Conservation (phyloP, 1,140 invertebrate genomes). For the Carposina sasakii region DNA sequence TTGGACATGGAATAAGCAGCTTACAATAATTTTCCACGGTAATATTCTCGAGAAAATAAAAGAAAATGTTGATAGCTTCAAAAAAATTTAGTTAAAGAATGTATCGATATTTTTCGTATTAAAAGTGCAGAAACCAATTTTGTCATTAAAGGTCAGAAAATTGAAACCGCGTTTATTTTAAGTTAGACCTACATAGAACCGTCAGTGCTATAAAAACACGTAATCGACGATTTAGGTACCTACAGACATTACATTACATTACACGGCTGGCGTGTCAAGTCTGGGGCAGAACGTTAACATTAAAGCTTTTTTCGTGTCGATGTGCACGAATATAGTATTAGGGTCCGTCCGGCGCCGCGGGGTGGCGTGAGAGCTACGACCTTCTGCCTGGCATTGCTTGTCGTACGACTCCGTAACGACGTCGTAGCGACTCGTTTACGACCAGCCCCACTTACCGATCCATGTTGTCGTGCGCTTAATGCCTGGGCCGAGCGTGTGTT, state of each 20-base stretch:
- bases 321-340: slow-evolving; percentile 13
- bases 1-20: too few species aligned
- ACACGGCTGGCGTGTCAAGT: too few species aligned
- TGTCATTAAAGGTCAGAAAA: too few species aligned
- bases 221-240: not conserved
- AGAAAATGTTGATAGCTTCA: too few species aligned
- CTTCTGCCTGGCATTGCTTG: slow-evolving; percentile 35
- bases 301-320: slow-evolving; percentile 1
- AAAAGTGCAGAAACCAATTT: too few species aligned
- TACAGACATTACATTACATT: too few species aligned
- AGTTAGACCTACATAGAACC: too few species aligned
- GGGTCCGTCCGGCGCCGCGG: slow-evolving; percentile 29
- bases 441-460: slow-evolving; percentile 33
- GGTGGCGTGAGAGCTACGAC: slow-evolving; percentile 47
- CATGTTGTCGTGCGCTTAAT: slow-evolving; percentile 50
- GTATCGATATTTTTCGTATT: too few species aligned
- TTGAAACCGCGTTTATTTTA: too few species aligned
- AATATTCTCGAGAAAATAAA: too few species aligned
- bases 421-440: slow-evolving; percentile 31
- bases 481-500: slow-evolving; percentile 31
- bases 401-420: slow-evolving; percentile 34
- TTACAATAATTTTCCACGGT: too few species aligned
- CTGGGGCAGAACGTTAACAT: not conserved
- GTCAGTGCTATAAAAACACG: not conserved
- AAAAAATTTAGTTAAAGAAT: too few species aligned